Base-by-base conservation (phyloP, 2,797 vertebrate genomes). In the Threskiornis aethiopicus region DNA sequence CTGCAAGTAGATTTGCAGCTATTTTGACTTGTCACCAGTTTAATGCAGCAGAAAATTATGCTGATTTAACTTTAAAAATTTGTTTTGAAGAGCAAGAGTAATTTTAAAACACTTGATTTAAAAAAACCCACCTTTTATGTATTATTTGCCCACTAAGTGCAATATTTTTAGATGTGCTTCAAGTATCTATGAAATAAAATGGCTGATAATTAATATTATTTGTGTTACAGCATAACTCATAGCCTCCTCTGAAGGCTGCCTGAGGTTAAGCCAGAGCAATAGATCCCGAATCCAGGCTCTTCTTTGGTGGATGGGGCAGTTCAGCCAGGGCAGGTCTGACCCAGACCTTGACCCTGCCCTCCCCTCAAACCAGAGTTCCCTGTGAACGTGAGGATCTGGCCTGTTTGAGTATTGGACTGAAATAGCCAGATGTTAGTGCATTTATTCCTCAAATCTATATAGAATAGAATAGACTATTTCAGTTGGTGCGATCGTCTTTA, bases 31-130 rank as follows among this genome's bases (percentile, higher is more conserved):
- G 52, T 81, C 54, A n/a, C 13, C 3, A 15, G 44, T 73, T 78
- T 59, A 94, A 72, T 81, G 85, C 69, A 78, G 75, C 75, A 94
- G 87, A 87, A 95, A 93, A 86, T 81, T 10, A 84, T n/a, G 24
- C 58, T 86, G 57, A 81, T 88, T 96, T 90, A 81, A 85, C 57
- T 88, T 91, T 9, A 88, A 78, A 85, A 76, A 77, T 71, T 29
- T 75, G 26, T 65, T 94, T 83, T 71, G 72, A 77, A 86, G 66
- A 82, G 66, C 86, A 90, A 84, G n/a, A 25, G 52, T 55, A 16
- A 28, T 73, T 89, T 85, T 20, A 72, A 78, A 90, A 5, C n/a
- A 22, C 21, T 93, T 42, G 18, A 52, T 93, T 77, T 79, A 39
- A 39, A 39, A 39, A 39, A 39, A 10, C 58, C 15, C 17, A 69